Evolutionary conservation across 1,140 invertebrate genomes (phyloP).

Genomic region (Phymorhynchus buccinoides): DNA sequence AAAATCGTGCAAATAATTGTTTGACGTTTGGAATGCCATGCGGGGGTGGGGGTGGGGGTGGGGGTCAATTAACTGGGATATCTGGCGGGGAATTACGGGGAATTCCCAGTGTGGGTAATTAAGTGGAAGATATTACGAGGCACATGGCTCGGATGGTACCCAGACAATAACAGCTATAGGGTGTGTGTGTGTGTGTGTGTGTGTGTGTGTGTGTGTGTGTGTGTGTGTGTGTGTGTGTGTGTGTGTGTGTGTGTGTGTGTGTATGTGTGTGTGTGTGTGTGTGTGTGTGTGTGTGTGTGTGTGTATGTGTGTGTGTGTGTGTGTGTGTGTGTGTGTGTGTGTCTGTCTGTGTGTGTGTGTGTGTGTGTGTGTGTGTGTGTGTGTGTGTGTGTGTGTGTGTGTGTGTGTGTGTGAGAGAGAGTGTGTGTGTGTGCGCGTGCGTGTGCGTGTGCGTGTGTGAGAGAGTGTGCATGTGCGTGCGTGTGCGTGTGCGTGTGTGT

Average conservation of each 20-base stretch:
- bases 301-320: neutral
- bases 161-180: too few species aligned
- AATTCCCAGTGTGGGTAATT: too few species aligned
- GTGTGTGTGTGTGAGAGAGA: neutral
- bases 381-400: neutral
- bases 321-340: constrained; percentile 12
- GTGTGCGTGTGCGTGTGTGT: neutral
- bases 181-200: neutral
- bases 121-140: too few species aligned
- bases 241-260: constrained; percentile 9
- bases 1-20: too few species aligned
- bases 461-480: neutral
- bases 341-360: neutral
- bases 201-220: constrained; percentile 17
- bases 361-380: constrained; percentile 1
- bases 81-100: too few species aligned
- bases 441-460: constrained; percentile 6
- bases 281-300: neutral
- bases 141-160: too few species aligned
- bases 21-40: neutral
- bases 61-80: too few species aligned
- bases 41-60: neutral
- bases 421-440: neutral
- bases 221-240: neutral
- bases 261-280: constrained; percentile 21